Base-by-base conservation (phyloP, 2,888 invertebrate species). In the Heliothis peltigera region DNA sequence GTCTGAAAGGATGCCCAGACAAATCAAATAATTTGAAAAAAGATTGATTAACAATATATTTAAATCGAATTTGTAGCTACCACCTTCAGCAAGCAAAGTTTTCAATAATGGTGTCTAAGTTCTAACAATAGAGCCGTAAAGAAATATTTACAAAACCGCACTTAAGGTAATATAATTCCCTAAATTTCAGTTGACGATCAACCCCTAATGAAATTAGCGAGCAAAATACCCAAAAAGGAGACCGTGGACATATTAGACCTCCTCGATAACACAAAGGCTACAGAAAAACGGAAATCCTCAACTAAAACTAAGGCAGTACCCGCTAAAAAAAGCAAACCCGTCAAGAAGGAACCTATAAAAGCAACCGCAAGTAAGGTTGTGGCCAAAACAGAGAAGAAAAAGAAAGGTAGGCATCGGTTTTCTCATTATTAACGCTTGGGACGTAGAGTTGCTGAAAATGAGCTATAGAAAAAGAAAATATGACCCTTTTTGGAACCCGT, bases 151-250 rank as follows among this genome's bases (percentile, higher is more conserved):
- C 22, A 22, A 22, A 22, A 22, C 28, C 28, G 8, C 28, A 3
- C 28, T 8, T 28, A 55, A 44, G 3, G 5, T 53, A 1, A 44
- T 32, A 46, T 0, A 0, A 0, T 4, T 0, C 25, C 48, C 55
- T 0, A 2, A 25, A 44, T 91, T 88, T 18, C 84, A 95, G 94
- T 94, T 60, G 94, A 95, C 67, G 90, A 95, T 70, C 87, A 93
- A 68, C 94, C 94, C 0, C 83, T 95, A 12, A 93, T 90, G 35
- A 91, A 87, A 59, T 75, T 94, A 25, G 94, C 93, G 0, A 90
- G 84, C 44, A 93, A 91, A 85, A 79, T 90, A 32, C 93, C 94
- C 49, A 94, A 94, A 79, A 93, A 92, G 75, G 94, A 94, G 49
- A 74, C 89, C 0, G 89, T 91, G 0, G 92, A 93, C 58, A 49